Percentiles rank a stretch among this genome's conserved stretches.
phyloP scores from a whole-genome alignment of 2,888 invertebrate species.

The Apamea sordens region DNA sequence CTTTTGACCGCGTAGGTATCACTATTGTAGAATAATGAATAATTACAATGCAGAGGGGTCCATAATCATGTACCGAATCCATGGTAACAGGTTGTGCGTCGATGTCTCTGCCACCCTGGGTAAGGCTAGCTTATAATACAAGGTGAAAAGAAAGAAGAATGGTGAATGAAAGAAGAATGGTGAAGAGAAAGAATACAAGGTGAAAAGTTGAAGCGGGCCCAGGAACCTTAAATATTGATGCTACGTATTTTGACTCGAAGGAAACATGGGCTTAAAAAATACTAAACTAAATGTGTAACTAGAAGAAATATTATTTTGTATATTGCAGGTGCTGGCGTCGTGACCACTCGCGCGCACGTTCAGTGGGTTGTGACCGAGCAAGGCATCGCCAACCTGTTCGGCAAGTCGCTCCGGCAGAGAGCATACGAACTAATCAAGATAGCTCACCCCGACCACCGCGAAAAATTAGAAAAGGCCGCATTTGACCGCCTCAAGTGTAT shows the following conservation, averaged over 20 bases:
- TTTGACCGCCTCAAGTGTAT: slow-evolving; percentile 95
- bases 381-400: slow-evolving; percentile 97
- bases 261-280: not conserved
- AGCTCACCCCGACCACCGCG: slow-evolving; percentile 97
- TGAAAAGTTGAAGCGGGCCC: not conserved
- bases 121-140: no score
- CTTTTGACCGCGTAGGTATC: no score
- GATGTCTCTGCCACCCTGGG: no score
- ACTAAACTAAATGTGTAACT: not conserved
- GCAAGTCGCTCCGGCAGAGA: slow-evolving; percentile 96
- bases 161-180: no score
- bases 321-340: slow-evolving; percentile 96
- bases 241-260: not conserved
- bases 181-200: no score
- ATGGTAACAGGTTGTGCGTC: no score
- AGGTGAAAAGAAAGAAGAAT: no score
- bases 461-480: slow-evolving; percentile 95
- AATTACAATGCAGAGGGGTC: no score
- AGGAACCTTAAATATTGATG: not conserved
- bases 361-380: slow-evolving; percentile 98
- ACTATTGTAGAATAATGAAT: no score
- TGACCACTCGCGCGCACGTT: slow-evolving; percentile 97
- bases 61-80: no score
- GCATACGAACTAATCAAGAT: slow-evolving; percentile 97
- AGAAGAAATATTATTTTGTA: not conserved